Percentiles rank a stretch among this genome's conserved stretches.
phyloP scores from a whole-genome alignment of 2,113 vertebrate species.

The Pelusios castaneus region DNA sequence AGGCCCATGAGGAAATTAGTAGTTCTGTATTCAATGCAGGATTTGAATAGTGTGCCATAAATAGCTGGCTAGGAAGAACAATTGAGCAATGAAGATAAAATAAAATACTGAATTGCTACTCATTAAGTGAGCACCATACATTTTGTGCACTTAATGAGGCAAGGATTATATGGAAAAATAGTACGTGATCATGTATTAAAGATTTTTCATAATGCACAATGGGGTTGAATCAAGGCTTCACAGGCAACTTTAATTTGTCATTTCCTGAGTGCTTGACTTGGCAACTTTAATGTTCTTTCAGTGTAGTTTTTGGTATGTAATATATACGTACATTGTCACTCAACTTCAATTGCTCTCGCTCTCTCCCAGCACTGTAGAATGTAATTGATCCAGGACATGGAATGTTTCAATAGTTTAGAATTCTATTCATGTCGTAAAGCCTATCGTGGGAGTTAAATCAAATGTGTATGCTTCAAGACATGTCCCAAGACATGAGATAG shows the following conservation, averaged over 20 bases:
- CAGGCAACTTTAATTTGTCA: not conserved
- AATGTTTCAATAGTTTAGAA: not conserved
- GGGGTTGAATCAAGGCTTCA: slow-evolving; percentile 18
- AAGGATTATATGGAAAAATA: slow-evolving; percentile 64
- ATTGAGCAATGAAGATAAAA: slow-evolving; percentile 38
- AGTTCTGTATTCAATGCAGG: not conserved
- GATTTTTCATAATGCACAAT: slow-evolving; percentile 8
- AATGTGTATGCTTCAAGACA: not conserved
- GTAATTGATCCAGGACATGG: rapidly evolving
- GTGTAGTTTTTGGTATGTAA: not conserved
- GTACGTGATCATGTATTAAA: slow-evolving; percentile 65
- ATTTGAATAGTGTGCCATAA: slow-evolving; percentile 35
- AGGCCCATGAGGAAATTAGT: not conserved
- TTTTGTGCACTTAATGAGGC: slow-evolving; percentile 61
- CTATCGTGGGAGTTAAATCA: not conserved
- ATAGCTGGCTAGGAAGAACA: not conserved
- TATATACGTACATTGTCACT: not conserved
- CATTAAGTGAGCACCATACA: slow-evolving; percentile 67
- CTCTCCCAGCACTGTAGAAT: no score
- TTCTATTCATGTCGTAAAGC: not conserved
- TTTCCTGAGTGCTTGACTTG: not conserved
- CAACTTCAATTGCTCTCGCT: not conserved
- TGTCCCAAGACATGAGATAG: not conserved
- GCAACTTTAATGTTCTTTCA: not conserved
- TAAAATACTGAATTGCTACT: slow-evolving; percentile 46